Evolutionary conservation across 2,888 invertebrate genomes (phyloP).

Genomic region (Protophormia terraenovae): DNA sequence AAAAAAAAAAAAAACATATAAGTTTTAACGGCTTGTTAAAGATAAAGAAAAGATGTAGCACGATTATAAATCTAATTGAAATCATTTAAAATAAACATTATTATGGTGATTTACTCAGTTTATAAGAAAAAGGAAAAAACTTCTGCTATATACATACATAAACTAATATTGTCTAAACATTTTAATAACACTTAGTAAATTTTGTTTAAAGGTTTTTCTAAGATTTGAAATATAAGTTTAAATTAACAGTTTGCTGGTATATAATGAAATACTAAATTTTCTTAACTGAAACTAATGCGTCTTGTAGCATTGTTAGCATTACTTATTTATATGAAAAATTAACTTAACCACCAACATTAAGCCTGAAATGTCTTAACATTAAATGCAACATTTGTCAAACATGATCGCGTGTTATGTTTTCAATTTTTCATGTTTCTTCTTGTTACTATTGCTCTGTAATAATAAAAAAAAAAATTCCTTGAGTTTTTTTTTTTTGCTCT

Average conservation of each 20-base stretch:
- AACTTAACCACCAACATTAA: no score
- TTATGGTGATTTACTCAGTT: constrained; percentile 16
- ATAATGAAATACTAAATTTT: no score
- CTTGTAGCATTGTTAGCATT: no score
- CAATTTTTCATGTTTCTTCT: neutral
- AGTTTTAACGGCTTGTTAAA: constrained; percentile 11
- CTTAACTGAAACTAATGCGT: no score
- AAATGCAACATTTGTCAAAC: neutral
- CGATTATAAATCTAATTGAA: constrained; percentile 44
- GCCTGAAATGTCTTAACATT: no score
- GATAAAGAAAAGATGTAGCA: neutral
- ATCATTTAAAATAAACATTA: constrained; percentile 59
- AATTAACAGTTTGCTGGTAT: no score
- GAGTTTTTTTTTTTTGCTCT: neutral
- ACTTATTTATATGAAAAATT: no score
- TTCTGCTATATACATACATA: neutral
- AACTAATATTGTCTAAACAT: constrained; percentile 55
- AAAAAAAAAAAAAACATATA: neutral
- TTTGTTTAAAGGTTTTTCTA: neutral
- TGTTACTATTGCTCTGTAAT: no score
- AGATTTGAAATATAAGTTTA: no score
- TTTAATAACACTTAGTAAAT: constrained; percentile 42
- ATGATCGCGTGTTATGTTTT: constrained; percentile 5
- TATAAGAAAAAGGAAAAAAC: neutral
- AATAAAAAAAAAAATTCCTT: neutral